Base-by-base conservation (phyloP, 37 sponge, comb jelly and placozoan species). In the Ianthella basta region DNA sequence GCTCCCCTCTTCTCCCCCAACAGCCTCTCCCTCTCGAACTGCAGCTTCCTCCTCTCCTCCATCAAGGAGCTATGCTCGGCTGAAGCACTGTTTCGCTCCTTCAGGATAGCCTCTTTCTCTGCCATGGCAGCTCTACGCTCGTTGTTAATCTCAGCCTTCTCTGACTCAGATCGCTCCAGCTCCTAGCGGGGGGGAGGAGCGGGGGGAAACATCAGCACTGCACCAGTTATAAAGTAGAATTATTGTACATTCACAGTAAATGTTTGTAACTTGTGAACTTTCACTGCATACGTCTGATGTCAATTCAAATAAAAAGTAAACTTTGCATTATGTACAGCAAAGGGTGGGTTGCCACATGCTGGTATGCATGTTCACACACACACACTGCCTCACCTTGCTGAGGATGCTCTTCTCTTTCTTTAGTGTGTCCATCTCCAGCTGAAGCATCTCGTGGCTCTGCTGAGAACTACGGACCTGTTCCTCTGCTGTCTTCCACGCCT, bases 331-430 rank as follows among this genome's bases (percentile, higher is more conserved):
- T n/a, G n/a, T n/a, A n/a, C n/a, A n/a, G n/a, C n/a, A n/a, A n/a
- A n/a, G n/a, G n/a, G n/a, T n/a, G n/a, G n/a, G n/a, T n/a, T n/a
- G n/a, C n/a, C 70, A 30, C 70, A 69, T 33, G 34, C 70, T 29
- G 4, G 34, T 33, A 69, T 33, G 34, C 70, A 69, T 33, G 34
- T 33, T 21, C 80, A 80, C 59, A 80, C 80, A 56, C 59, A 80
- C 80, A 80, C 59, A 80, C 59, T 13, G 30, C 34, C 37, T 3
- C 13, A 75, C 78, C 54, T 75, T 75, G 37, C 41, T 39, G 21
- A 75, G 54, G n/a, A 75, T 67, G 61, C 70, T 82, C 59, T 82
- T 82, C 64, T 92, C 86, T 59, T 92, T 88, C 70, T 68, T n/a
- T 6, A 86, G 80, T 4, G 59, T n/a, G 65, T 75, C 78, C 78